Base-by-base conservation (phyloP, 2,888 invertebrate species). In the Agriotes lineatus region DNA sequence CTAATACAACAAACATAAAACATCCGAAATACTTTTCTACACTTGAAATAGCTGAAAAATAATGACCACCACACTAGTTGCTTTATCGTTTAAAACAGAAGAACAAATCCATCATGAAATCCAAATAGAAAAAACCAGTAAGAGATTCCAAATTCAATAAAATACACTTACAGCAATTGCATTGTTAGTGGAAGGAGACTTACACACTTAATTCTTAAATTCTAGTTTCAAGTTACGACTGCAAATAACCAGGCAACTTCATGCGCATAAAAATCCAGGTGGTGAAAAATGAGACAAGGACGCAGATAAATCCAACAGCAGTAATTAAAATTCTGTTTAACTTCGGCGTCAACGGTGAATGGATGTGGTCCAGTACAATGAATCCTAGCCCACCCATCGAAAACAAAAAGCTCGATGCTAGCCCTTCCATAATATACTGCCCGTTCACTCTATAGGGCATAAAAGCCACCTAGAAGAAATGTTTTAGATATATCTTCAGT, bases 371-470 rank as follows among this genome's bases (percentile, higher is more conserved):
- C 71, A 99, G 87, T 69, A 99, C 93, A 18, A 99, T 96, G 84
- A 99, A 98, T 5, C 99, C 99, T 25, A 99, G 85, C 0, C 98
- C 98, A 44, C 99, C 99, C 69, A 98, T 88, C 0, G 97, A 96
- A 84, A 99, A 99, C 18, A 99, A 89, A 82, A 99, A 99, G 84
- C 97, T 97, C 9, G 98, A 96, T 0, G 98, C 98, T 70, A 99
- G 85, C 0, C 99, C 99, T 86, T 99, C 99, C 97, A 99, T 97
- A 64, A 99, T 99, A 82, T 99, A 99, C 82, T 99, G 99, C 0
- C 99, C 99, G 85, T 99, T 99, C 0, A 99, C 97, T 74, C 99
- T 88, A 83, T 97, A 97, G 0, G 97, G 97, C 97, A 99, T 97
- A 82, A 99, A 98, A 0, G 98, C 98, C 4, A 96, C 93, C 92